These are phyloP conservation scores for Phycodurus eques DNA, from an alignment of 2,113 vertebrate species.

Conservation along the genomic window DNA sequence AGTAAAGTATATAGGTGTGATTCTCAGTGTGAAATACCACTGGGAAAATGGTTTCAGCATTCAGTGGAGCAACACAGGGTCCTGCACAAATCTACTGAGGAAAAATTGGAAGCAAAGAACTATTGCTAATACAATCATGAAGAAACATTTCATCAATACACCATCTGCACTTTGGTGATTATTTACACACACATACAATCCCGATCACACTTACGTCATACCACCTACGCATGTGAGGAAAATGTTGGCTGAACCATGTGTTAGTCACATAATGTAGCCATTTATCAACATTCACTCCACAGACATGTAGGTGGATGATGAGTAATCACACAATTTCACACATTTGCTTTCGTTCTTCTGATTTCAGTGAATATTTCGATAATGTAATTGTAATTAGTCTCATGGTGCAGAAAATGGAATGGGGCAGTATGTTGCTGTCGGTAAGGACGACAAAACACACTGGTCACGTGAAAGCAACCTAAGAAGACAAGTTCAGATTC, in stretches of 20 bases:
- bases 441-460: too few relatives aligned
- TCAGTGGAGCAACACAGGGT: too few relatives aligned
- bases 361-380: neutral
- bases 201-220: conserved; percentile 6
- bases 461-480: too few relatives aligned
- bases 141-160: conserved; percentile 36
- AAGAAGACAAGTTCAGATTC: too few relatives aligned
- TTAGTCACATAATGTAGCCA: conserved; percentile 1
- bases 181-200: conserved; percentile 3
- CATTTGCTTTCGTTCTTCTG: neutral
- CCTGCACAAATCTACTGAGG: too few relatives aligned
- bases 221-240: conserved; percentile 15
- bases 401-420: too few relatives aligned
- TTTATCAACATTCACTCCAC: conserved; percentile 18
- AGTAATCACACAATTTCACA: conserved; percentile 16
- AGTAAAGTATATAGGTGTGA: too few relatives aligned
- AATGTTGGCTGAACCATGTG: conserved; percentile 23
- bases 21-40: too few relatives aligned
- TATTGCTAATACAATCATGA: too few relatives aligned
- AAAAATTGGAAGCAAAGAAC: too few relatives aligned
- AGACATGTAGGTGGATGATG: conserved; percentile 30
- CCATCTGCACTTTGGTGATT: conserved; percentile 46
- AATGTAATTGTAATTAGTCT: neutral
- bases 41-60: too few relatives aligned
- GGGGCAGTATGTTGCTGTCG: too few relatives aligned